These are phyloP conservation scores for Exaiptasia diaphana DNA, from an alignment of 64 coral and sea anemone genomes.

Conservation along the genomic window DNA sequence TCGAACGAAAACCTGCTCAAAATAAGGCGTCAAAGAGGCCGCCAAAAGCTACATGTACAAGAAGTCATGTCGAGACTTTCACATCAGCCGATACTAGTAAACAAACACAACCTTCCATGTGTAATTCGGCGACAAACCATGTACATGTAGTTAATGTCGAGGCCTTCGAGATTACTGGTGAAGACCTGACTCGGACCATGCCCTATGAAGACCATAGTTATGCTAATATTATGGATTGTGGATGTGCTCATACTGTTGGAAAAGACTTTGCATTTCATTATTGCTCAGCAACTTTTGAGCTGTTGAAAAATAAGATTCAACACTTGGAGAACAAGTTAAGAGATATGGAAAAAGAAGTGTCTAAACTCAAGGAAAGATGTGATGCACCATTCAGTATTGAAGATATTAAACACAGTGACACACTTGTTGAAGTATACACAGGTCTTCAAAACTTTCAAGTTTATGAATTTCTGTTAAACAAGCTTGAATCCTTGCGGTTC, in stretches of 20 bases:
- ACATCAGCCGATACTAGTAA: too few species aligned
- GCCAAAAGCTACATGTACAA: background rate
- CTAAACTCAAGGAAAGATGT: background rate
- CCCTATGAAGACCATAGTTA: background rate
- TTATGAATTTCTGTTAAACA: background rate
- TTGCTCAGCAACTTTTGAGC: too few species aligned
- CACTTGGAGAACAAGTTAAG: background rate
- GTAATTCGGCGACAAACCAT: background rate
- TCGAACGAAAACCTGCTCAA: background rate
- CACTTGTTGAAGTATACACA: background rate
- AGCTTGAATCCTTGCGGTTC: background rate
- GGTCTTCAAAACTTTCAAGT: background rate
- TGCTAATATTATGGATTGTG: background rate
- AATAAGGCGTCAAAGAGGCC: background rate
- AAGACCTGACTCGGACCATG: background rate
- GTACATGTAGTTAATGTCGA: background rate
- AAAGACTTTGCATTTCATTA: background rate
- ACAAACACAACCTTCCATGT: too few species aligned
- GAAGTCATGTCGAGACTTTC: background rate
- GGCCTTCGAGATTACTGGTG: background rate
- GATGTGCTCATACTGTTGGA: background rate
- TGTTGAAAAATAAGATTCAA: background rate
- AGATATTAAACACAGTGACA: background rate
- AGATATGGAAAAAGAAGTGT: background rate
- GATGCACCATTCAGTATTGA: background rate